Evolutionary conservation across 2,797 vertebrate genomes (phyloP).

Genomic region (Hydrolagus colliei): DNA sequence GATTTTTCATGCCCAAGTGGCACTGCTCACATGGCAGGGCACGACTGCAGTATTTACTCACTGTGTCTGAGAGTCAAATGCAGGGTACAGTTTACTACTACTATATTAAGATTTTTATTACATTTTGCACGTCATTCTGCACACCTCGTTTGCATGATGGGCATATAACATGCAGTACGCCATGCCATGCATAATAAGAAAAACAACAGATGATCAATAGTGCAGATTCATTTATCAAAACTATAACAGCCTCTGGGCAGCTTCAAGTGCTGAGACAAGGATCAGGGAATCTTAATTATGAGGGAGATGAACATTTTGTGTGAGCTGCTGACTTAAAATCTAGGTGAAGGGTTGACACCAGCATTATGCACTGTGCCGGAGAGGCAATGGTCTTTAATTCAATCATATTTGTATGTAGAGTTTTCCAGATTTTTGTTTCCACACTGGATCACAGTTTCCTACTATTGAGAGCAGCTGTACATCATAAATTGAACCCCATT

Average conservation of each 20-base stretch:
- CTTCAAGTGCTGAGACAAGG: conserved; percentile 2
- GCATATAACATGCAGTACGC: not conserved
- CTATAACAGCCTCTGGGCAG: not conserved
- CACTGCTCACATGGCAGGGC: not conserved
- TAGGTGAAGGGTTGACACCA: not conserved
- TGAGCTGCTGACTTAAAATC: not conserved
- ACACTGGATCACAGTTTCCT: not conserved
- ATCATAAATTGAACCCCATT: not conserved
- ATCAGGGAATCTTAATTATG: conserved; percentile 24
- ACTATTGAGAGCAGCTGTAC: not conserved
- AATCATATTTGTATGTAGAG: not conserved
- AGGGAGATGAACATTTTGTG: conserved; percentile 18
- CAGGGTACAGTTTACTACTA: not conserved
- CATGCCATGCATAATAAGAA: not conserved
- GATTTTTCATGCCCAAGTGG: not conserved
- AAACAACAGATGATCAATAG: conserved; percentile 7
- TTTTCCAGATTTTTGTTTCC: not conserved
- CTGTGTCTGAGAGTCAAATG: not conserved
- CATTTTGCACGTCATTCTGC: conserved; percentile 7
- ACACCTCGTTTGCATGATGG: not conserved
- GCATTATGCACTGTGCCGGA: not conserved
- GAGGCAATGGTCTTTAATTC: not conserved
- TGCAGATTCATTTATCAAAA: conserved; percentile 21
- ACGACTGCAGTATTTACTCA: not conserved
- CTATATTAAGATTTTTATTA: not conserved